Evolutionary conservation across 2,888 invertebrate genomes (phyloP).

Genomic region (Atethmia centrago): DNA sequence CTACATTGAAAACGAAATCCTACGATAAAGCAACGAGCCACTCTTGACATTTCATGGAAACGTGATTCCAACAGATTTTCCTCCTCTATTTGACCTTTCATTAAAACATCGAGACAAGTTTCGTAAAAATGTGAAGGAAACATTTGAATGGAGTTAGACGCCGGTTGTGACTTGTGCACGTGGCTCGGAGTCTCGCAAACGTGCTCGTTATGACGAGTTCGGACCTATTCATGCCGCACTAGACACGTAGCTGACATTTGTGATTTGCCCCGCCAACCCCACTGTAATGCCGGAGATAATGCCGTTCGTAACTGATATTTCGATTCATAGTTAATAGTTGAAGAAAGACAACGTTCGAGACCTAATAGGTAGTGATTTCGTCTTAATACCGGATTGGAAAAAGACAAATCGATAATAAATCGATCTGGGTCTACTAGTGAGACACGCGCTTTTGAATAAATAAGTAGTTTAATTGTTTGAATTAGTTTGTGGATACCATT

Average conservation of each 20-base stretch:
- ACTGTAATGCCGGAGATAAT: slow-evolving; percentile 49
- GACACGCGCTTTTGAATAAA: slow-evolving; percentile 34
- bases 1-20: slow-evolving; percentile 32
- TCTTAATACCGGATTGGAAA: slow-evolving; percentile 20
- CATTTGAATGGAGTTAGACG: slow-evolving; percentile 46
- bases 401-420: slow-evolving; percentile 53
- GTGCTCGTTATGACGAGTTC: slow-evolving; percentile 59
- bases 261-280: slow-evolving; percentile 43
- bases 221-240: slow-evolving; percentile 49
- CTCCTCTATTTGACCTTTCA: slow-evolving; percentile 42
- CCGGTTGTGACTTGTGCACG: slow-evolving; percentile 45
- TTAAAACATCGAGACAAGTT: slow-evolving; percentile 29
- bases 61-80: slow-evolving; percentile 46
- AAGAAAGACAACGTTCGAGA: slow-evolving; percentile 34
- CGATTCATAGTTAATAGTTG: slow-evolving; percentile 35
- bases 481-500: slow-evolving; percentile 15
- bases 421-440: background rate
- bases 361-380: slow-evolving; percentile 16
- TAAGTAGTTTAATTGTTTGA: slow-evolving; percentile 26
- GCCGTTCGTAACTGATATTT: slow-evolving; percentile 33
- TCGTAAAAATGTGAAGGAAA: slow-evolving; percentile 40
- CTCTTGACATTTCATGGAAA: slow-evolving; percentile 43
- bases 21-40: slow-evolving; percentile 37
- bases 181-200: slow-evolving; percentile 51
- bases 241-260: slow-evolving; percentile 57